Conservation (phyloP, 2,888 invertebrate genomes). For the Alcis repandata region DNA sequence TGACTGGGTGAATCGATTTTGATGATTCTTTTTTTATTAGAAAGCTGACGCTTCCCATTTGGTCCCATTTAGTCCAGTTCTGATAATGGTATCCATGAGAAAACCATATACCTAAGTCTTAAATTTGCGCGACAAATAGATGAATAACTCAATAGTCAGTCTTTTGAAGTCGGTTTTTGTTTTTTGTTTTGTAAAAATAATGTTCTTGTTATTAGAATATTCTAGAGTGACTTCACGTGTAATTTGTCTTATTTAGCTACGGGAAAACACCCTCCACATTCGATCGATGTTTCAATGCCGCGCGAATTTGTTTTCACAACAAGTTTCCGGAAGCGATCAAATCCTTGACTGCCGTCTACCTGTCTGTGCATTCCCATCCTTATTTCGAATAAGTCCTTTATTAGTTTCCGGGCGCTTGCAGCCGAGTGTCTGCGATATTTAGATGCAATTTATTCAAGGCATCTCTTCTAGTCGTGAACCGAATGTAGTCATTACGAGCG, state of each 20-base stretch:
- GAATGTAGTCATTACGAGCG: slow-evolving; percentile 23
- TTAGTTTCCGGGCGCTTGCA: slow-evolving; percentile 14
- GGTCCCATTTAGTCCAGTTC: no score
- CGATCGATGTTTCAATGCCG: slow-evolving; percentile 26
- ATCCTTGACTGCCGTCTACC: slow-evolving; percentile 44
- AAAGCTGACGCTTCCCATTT: no score
- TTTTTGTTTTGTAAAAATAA: no score
- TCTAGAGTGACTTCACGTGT: not conserved
- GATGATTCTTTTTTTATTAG: no score
- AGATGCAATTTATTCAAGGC: slow-evolving; percentile 22
- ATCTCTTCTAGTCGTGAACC: slow-evolving; percentile 17
- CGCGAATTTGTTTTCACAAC: slow-evolving; percentile 38
- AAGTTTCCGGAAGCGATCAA: slow-evolving; percentile 43
- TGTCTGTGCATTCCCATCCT: slow-evolving; percentile 37
- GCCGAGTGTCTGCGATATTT: slow-evolving; percentile 11
- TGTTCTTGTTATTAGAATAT: no score
- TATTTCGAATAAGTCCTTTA: slow-evolving; percentile 16
- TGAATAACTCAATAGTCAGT: no score
- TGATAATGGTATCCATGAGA: no score
- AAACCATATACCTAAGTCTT: no score
- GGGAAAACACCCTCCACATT: slow-evolving; percentile 2
- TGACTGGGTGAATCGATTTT: no score
- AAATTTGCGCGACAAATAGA: no score
- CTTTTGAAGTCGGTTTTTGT: no score
- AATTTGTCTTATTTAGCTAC: not conserved